Base-by-base conservation (phyloP, 2,113 vertebrate species). In the Collichthys lucidus region DNA sequence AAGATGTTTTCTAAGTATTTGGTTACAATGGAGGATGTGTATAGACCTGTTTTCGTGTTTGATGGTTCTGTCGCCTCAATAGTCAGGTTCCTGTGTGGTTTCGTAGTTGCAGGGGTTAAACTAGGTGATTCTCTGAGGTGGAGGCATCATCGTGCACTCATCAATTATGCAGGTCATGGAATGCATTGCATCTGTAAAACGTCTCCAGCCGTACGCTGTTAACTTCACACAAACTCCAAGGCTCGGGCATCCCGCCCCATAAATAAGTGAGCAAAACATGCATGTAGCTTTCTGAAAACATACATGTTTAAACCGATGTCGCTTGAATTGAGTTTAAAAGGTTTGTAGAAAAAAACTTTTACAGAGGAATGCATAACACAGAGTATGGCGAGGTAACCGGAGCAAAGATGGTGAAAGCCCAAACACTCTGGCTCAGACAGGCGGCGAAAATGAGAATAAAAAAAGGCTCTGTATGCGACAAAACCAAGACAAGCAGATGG, bases 61-160 rank as follows among this genome's bases (percentile, higher is more conserved):
- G 5, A 11, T 42, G 20, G 8, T 50, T 9, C 46, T n/a, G 26
- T 6, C 4, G 5, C 62, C 31, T 52, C n/a, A 0, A 64, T 71
- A 50, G 26, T 24, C 16, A 9, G 65, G 72, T 90, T 90, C 86
- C 87, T 86, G 80, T 89, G 87, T 82, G 88, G 84, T 86, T 88
- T 83, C 42, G 61, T 44, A 63, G 61, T 71, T 0, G 17, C 66
- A 74, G 75, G 80, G 84, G 86, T 90, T 91, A 87, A 90, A 84
- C 64, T 66, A 69, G 79, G 75, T 78, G 76, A 86, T 71, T 78
- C 70, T 88, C 73, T 2, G 55, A 77, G 74, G 80, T 53, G 68
- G 70, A 83, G 62, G 67, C 77, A 64, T 26, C 47, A 66, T 59
- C 64, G 26, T 61, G 60, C 65, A 62, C 69, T 82, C 60, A 88